These are phyloP conservation scores for Gobio occitaniae DNA, from an alignment of 2,797 vertebrate genomes.

Conservation along the genomic window DNA sequence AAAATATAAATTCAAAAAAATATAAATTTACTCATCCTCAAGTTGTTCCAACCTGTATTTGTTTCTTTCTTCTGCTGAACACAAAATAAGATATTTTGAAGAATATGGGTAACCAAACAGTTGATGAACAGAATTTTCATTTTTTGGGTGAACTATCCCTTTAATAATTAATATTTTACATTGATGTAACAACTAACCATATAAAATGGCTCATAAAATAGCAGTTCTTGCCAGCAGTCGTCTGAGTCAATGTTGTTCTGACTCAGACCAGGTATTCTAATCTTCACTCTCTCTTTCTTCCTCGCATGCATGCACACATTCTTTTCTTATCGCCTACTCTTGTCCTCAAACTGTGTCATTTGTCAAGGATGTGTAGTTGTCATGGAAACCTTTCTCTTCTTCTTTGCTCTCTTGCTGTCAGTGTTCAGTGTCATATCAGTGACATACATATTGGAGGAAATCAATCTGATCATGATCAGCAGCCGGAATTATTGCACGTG, in stretches of 20 bases:
- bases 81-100: too few species aligned
- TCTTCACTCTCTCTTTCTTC: background rate
- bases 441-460: slow-evolving; percentile 16
- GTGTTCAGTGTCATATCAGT: slow-evolving; percentile 34
- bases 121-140: too few species aligned
- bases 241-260: slow-evolving; percentile 6
- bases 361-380: slow-evolving; percentile 62
- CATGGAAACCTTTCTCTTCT: slow-evolving; percentile 63
- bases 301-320: slow-evolving; percentile 13
- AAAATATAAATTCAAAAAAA: too few species aligned
- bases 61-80: too few species aligned
- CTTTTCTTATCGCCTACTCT: slow-evolving; percentile 36
- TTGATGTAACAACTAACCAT: background rate
- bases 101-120: too few species aligned
- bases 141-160: background rate
- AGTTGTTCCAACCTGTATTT: too few species aligned
- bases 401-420: slow-evolving; percentile 38
- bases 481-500: background rate
- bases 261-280: slow-evolving; percentile 11
- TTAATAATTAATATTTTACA: background rate
- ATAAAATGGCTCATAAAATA: background rate
- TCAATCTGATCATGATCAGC: slow-evolving; percentile 16
- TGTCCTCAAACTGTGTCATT: slow-evolving; percentile 57
- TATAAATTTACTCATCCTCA: too few species aligned
- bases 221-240: background rate